Percentiles rank a stretch among this genome's conserved stretches.
phyloP scores from a whole-genome alignment of 2,113 vertebrate species.

The Caranx melampygus region DNA sequence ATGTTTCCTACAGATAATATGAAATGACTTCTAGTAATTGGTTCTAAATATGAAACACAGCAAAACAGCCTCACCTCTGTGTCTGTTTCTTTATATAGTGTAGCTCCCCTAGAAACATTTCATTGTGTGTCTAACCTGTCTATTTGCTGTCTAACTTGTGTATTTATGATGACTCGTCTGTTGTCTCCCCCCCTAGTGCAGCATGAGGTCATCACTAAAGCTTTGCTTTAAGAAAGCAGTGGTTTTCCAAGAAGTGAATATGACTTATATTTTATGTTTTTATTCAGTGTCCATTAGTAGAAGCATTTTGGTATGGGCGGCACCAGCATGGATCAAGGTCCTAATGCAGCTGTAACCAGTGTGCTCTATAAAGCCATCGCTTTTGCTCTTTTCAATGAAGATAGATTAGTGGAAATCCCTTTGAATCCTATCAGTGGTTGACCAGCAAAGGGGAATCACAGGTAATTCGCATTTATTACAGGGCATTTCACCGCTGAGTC shows the following conservation, averaged over 20 bases:
- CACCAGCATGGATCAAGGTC: constrained; percentile 1
- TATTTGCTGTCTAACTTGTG: too few species aligned
- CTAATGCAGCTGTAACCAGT: neutral
- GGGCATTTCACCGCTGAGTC: constrained; percentile 75
- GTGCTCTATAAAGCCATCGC: neutral
- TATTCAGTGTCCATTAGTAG: neutral
- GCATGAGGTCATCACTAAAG: neutral
- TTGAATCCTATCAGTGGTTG: constrained; percentile 57
- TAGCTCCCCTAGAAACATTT: neutral
- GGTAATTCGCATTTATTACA: constrained; percentile 67
- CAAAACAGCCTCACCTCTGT: neutral
- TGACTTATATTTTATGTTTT: constrained; percentile 1
- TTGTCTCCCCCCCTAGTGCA: neutral
- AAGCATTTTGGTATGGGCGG: neutral
- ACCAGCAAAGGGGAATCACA: constrained; percentile 63
- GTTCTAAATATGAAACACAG: constrained; percentile 8
- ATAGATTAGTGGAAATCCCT: constrained; percentile 44
- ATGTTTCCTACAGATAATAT: constrained; percentile 67
- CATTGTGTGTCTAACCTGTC: neutral
- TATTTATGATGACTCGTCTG: neutral
- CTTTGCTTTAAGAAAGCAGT: neutral
- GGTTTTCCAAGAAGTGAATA: neutral
- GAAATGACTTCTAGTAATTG: constrained; percentile 33
- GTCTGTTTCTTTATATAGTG: neutral
- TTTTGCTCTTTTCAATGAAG: constrained; percentile 18